Evolutionary conservation across 2,797 vertebrate genomes (phyloP).

Genomic region (Taenioides sp.): DNA sequence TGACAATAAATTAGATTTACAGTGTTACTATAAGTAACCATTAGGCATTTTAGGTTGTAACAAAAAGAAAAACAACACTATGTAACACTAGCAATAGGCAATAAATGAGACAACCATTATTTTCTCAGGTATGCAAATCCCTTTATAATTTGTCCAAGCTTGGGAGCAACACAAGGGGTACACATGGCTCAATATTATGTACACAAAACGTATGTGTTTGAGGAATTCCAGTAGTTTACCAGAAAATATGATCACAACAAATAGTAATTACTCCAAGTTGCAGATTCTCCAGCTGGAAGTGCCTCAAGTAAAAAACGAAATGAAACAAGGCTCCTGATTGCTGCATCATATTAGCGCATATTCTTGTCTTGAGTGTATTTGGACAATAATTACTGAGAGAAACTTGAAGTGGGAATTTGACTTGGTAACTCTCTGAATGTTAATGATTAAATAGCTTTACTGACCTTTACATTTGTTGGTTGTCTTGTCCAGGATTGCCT

Average conservation of each 20-base stretch:
- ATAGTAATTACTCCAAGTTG: neutral
- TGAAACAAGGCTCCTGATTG: constrained; percentile 1
- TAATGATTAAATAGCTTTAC: constrained; percentile 31
- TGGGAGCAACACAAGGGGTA: neutral
- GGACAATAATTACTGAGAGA: neutral
- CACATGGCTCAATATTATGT: neutral
- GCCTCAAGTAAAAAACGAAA: neutral
- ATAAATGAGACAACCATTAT: neutral
- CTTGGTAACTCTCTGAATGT: neutral
- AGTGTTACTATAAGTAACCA: no score
- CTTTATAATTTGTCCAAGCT: neutral
- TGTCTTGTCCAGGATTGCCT: constrained; percentile 99
- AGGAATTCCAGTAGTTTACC: neutral
- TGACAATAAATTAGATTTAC: no score
- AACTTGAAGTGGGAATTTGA: neutral
- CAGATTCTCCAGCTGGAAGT: neutral
- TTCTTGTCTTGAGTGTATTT: neutral
- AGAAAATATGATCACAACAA: neutral
- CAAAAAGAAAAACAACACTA: no score
- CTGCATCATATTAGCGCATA: neutral
- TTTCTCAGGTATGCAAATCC: neutral
- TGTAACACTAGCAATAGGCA: neutral
- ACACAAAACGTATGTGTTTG: neutral
- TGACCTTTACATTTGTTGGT: constrained; percentile 99
- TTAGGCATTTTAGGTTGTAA: no score